These are phyloP conservation scores for Orbicella faveolata DNA, from an alignment of 64 coral and sea anemone genomes.

Conservation along the genomic window DNA sequence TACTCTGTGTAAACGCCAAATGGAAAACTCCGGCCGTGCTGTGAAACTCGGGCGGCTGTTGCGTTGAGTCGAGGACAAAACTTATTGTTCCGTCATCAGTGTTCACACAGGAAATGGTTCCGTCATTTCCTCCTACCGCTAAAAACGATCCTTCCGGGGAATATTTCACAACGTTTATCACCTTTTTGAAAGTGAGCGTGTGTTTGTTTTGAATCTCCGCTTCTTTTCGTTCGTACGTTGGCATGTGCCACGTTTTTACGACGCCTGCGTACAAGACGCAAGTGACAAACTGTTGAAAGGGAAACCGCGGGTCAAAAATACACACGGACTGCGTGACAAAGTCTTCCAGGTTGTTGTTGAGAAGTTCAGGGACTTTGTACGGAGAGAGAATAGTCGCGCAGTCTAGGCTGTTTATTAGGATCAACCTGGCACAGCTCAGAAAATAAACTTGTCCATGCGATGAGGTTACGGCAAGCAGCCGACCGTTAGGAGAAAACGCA, in stretches of 20 bases:
- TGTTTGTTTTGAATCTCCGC: neutral
- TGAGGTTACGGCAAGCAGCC: slow-evolving; percentile 21
- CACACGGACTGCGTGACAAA: slow-evolving; percentile 14
- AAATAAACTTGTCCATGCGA: slow-evolving; percentile 38
- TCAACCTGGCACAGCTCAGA: slow-evolving; percentile 4
- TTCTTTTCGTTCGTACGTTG: neutral
- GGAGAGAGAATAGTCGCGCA: slow-evolving; percentile 18
- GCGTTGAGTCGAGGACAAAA: slow-evolving; percentile 38
- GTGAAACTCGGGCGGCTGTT: slow-evolving; percentile 49
- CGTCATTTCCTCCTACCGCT: slow-evolving; percentile 43
- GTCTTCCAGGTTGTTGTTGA: slow-evolving; percentile 3
- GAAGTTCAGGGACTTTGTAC: slow-evolving; percentile 22
- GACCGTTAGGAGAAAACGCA: slow-evolving; percentile 39
- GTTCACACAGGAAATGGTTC: slow-evolving; percentile 32
- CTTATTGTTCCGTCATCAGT: slow-evolving; percentile 25
- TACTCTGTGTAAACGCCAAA: slow-evolving; percentile 38
- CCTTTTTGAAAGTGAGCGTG: neutral
- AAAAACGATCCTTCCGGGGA: slow-evolving; percentile 35
- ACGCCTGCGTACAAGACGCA: slow-evolving; percentile 45
- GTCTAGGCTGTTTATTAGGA: slow-evolving; percentile 6
- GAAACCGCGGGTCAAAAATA: slow-evolving; percentile 47
- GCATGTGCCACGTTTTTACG: slow-evolving; percentile 45
- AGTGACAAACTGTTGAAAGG: slow-evolving; percentile 33
- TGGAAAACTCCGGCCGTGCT: slow-evolving; percentile 48
- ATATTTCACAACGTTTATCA: slow-evolving; percentile 47